Evolutionary conservation across 1,140 invertebrate genomes (phyloP), one percentile per base, ranked within the genome.

Genomic region (Cotesia vestalis): DNA sequence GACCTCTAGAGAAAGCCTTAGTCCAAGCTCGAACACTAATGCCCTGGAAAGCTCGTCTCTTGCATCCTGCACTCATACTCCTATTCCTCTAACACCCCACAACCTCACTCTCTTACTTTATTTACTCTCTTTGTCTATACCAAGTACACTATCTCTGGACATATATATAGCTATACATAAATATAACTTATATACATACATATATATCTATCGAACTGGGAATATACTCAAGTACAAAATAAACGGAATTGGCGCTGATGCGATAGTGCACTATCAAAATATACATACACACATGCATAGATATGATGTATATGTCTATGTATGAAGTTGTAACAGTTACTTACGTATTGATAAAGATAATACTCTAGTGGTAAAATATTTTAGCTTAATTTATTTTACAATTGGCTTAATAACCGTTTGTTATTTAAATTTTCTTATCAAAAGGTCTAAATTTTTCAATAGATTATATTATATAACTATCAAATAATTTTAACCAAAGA

Each of bases 1-100:
- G 79, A 85, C 83, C 80, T 78, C 75, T 75, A 36, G 35, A 40
- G 63, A 80, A 84, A 78, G 81, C 81, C 77, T 83, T 81, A 69
- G 78, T 59, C 72, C 66, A 40, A 46, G 70, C 52, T 76, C 38
- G 62, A 20, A 68, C 61, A 68, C 77, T 83, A 83, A 84, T 83
- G 76, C 80, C 80, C 73, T 78, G 80, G 80, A 84, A 83, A 80
- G 80, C 69, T 71, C 51, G 11, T 59, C 53, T 55, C 53, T 55
- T 63, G 53, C 46, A 68, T 63, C 72, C 12, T 67, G 38, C 60
- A 36, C 67, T 66, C 57, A n/a, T 59, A 35, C 52, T 60, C 35
- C 63, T 40, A 61, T 3, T 40, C 38, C 53, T 27, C 34, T 59
- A 35, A 34, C 14, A 52, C 40, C 20, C 2, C 60, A 3, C 27